Base-by-base conservation (phyloP, 2,113 vertebrate genomes). In the Oncorhynchus kisutch region DNA sequence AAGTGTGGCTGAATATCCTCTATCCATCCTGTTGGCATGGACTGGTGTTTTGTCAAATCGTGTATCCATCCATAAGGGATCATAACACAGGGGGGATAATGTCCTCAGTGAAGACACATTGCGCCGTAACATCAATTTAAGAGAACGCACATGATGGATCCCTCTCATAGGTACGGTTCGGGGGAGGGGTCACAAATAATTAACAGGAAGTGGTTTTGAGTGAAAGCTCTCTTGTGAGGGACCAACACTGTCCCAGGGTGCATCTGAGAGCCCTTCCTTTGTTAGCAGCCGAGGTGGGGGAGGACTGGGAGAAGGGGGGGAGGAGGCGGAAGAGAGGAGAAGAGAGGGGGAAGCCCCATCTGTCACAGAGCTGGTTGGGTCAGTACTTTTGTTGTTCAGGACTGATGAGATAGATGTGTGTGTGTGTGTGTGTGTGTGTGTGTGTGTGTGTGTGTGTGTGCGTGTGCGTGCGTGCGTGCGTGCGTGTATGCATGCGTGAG, bases 301-400 rank as follows among this genome's bases (percentile, higher is more conserved):
- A 74, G 69, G 9, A 48, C 34, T 18, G 27, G 54, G 11, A 74
- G 73, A 71, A 25, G 24, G 18, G 45, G 8, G 24, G 75, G 45
- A 16, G 69, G 64, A 11, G 72, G 11, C 62, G 24, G 20, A 70
- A 27, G 20, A 20, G 39, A 31, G 66, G 29, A 39, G 51, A 51
- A 51, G 69, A 25, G 54, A 27, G 66, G 13, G 45, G 22, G 64
- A 71, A 78, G 69, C 16, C 87, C 78, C 88, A 89, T 92, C 90
- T 91, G 89, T 82, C 82, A 73, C 74, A 22, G 87, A 83, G 81
- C 51, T 18, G 81, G 86, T 84, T 73, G 75, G 82, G 83, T 81
- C 82, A 79, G 80, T 78, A 81, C 83, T 84, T 90, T 90, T 91
- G 89, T 91, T 91, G 84, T 84, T 79, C 81, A 80, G 80, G 70